phyloP scores from a whole-genome alignment of 2,888 invertebrate species.

The Melieria crassipennis region DNA sequence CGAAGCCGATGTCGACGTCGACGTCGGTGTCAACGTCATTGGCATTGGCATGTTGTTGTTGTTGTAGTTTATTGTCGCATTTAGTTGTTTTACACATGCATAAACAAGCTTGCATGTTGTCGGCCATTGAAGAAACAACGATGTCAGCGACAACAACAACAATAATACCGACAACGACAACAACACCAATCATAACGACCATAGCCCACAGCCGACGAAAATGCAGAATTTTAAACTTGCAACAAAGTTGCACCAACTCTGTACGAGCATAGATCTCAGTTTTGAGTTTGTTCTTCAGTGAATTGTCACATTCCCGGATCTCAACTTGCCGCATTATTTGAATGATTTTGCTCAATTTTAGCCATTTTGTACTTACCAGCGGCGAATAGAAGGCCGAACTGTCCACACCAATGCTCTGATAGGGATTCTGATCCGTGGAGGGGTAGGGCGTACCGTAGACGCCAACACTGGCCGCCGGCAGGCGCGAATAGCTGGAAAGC shows the following conservation, averaged over 20 bases:
- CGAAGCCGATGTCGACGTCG: not conserved
- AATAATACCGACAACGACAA: not conserved
- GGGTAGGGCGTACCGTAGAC: conserved; percentile 90
- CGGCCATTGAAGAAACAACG: conserved; percentile 32
- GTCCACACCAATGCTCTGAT: conserved; percentile 91
- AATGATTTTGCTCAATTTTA: too few relatives aligned
- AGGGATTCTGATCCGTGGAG: conserved; percentile 90
- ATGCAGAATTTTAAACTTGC: not conserved
- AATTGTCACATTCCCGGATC: too few relatives aligned
- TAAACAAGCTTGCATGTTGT: conserved; percentile 45
- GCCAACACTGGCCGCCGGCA: conserved; percentile 79
- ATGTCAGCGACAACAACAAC: conserved; percentile 10
- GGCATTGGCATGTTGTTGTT: conserved; percentile 28
- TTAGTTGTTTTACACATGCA: conserved; percentile 45
- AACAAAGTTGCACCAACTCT: not conserved
- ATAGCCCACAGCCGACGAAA: not conserved
- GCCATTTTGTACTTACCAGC: conserved; percentile 76
- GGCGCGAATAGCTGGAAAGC: conserved; percentile 82
- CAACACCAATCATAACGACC: conserved; percentile 11
- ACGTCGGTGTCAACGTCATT: conserved; percentile 15
- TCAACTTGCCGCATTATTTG: too few relatives aligned
- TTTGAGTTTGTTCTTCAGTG: too few relatives aligned
- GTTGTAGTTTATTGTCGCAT: conserved; percentile 38
- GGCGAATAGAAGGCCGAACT: conserved; percentile 96
- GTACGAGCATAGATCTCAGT: too few relatives aligned